phyloP scores from a whole-genome alignment of 2,113 vertebrate genomes.

The Lepidothrix coronata region DNA sequence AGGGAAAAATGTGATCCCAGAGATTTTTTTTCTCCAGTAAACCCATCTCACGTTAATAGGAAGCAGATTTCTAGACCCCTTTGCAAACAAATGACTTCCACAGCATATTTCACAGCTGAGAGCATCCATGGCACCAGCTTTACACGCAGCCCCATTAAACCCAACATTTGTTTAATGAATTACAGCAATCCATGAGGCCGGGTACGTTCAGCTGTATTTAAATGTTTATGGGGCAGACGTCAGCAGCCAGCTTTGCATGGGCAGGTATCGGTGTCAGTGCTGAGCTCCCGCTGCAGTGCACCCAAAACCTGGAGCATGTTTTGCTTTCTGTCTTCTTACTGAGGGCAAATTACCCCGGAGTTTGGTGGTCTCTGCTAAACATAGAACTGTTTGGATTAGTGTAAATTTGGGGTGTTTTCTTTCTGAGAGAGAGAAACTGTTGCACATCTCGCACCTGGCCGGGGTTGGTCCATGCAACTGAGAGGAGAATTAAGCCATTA shows the following conservation, averaged over 20 bases:
- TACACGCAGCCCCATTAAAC: conserved; percentile 39
- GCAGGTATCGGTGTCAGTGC: conserved; percentile 41
- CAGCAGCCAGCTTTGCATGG: conserved; percentile 17
- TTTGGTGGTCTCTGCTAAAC: neutral
- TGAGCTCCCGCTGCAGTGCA: neutral
- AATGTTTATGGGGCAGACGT: neutral
- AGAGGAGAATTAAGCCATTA: neutral
- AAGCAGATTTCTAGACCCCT: conserved; percentile 53
- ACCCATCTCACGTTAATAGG: neutral
- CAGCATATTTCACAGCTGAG: conserved; percentile 51
- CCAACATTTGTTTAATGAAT: conserved; percentile 64
- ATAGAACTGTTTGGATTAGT: neutral
- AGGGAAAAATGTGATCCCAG: conserved; percentile 12
- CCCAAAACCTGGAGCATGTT: neutral
- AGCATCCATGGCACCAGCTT: conserved; percentile 42
- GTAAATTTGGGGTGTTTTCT: neutral
- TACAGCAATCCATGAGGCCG: conserved; percentile 20
- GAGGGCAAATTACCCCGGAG: neutral
- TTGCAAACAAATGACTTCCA: conserved; percentile 16
- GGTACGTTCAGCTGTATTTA: neutral
- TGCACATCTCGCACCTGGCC: neutral
- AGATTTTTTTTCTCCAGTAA: conserved; percentile 18
- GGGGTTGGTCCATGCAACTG: neutral
- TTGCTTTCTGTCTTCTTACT: neutral
- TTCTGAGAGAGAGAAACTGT: neutral